A percentile compares a stretch with the other conserved stretches of the same genome.
These are phyloP conservation scores for Mirza zaza DNA, from an alignment of 2,113 vertebrate genomes.

Conservation along the genomic window DNA sequence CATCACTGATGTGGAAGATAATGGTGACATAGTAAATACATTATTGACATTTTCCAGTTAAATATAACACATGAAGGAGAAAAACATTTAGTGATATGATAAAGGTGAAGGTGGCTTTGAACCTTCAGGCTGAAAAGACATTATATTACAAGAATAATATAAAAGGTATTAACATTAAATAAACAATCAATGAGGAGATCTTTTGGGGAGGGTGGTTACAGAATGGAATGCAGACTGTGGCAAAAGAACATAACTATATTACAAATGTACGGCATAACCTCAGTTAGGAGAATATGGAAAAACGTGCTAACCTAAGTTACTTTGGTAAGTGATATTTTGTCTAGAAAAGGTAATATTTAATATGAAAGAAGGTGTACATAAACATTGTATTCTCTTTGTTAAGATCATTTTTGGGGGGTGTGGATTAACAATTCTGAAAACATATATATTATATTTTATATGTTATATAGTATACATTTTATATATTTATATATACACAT, in stretches of 20 bases:
- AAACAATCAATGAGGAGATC: not conserved
- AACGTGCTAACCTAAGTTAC: not conserved
- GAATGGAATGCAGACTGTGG: not conserved
- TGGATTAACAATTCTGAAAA: not conserved
- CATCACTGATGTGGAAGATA: not conserved
- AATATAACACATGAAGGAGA: not conserved
- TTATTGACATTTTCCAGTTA: not conserved
- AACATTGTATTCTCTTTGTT: not conserved
- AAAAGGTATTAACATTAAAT: not conserved
- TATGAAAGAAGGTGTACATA: not conserved
- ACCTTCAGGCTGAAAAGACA: not conserved
- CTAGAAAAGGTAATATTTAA: not conserved
- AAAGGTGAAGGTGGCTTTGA: not conserved
- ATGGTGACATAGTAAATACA: not conserved
- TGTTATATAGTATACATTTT: no score
- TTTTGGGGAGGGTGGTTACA: rapidly evolving
- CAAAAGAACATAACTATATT: not conserved
- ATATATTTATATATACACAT: not conserved
- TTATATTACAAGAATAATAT: not conserved
- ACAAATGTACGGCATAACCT: not conserved
- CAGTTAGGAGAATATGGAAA: not conserved
- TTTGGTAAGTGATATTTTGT: not conserved
- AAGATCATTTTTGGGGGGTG: not conserved
- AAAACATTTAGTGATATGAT: not conserved
- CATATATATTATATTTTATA: not conserved